Conservation (phyloP, 1,140 invertebrate species). For the Pseudobourletiella spinata region DNA sequence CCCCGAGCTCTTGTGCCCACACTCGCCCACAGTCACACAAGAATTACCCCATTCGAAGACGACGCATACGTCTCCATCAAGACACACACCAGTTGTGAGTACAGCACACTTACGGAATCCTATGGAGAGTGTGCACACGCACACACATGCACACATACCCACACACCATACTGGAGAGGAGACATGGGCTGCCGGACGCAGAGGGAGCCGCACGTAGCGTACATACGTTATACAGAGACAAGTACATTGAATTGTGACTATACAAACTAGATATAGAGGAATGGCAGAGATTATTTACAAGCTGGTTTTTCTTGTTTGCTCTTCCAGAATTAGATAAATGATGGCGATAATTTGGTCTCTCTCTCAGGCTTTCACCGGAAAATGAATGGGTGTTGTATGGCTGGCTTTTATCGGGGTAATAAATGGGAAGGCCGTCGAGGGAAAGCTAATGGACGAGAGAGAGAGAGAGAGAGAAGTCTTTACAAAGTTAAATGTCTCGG, state of each 20-base stretch:
- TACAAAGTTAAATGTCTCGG: conserved; percentile 32
- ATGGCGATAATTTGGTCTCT: conserved; percentile 15
- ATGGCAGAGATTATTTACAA: conserved; percentile 11
- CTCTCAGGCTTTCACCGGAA: conserved; percentile 6
- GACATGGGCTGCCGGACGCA: too few relatives aligned
- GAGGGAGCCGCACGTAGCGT: too few relatives aligned
- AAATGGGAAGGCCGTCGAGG: conserved; percentile 23
- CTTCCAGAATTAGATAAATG: conserved; percentile 14
- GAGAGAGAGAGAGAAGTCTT: conserved; percentile 13
- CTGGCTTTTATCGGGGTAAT: conserved; percentile 29
- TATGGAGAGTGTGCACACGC: too few relatives aligned
- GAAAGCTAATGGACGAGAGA: conserved; percentile 21
- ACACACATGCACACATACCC: background rate
- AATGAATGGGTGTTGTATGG: conserved; percentile 28
- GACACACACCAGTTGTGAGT: too few relatives aligned
- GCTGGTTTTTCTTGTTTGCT: conserved; percentile 16
- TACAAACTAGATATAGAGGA: background rate
- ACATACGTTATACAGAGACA: too few relatives aligned
- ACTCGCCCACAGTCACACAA: too few relatives aligned
- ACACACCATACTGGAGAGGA: too few relatives aligned
- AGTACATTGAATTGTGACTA: background rate
- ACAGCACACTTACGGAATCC: too few relatives aligned
- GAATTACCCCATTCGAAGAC: too few relatives aligned
- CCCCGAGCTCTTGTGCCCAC: too few relatives aligned
- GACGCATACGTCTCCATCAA: too few relatives aligned